A percentile compares a stretch with the other conserved stretches of the same genome.
These are phyloP conservation scores for Morphnarchus princeps DNA, from an alignment of 2,113 vertebrate species.

Conservation along the genomic window DNA sequence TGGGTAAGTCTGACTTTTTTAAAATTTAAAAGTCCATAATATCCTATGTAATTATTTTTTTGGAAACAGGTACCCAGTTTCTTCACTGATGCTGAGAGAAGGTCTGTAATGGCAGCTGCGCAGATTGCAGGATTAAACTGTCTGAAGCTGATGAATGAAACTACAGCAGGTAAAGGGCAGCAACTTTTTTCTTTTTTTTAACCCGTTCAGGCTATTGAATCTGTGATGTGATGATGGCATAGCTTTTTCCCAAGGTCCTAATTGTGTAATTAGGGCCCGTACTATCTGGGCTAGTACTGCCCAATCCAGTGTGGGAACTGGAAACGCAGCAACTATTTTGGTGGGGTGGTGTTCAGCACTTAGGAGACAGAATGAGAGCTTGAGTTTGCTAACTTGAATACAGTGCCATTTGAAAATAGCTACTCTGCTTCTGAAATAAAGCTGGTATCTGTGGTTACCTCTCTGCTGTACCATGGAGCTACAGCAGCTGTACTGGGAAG, in stretches of 20 bases:
- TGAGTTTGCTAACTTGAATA: background rate
- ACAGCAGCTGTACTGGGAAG: background rate
- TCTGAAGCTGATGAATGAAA: slow-evolving; percentile 93
- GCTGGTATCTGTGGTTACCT: background rate
- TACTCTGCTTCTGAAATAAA: background rate
- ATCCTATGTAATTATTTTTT: background rate
- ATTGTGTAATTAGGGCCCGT: no score
- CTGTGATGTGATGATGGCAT: background rate
- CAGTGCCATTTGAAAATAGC: background rate
- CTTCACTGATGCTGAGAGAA: slow-evolving; percentile 91
- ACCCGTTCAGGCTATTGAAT: background rate
- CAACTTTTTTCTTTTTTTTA: background rate
- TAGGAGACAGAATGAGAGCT: background rate
- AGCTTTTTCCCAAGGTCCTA: no score
- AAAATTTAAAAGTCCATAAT: background rate
- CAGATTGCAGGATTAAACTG: slow-evolving; percentile 95
- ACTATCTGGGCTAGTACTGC: background rate
- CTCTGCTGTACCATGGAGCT: background rate
- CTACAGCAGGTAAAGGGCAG: slow-evolving; percentile 85
- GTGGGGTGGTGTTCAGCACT: background rate
- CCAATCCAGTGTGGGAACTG: background rate
- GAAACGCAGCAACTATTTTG: background rate
- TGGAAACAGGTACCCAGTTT: slow-evolving; percentile 87
- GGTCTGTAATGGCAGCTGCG: slow-evolving; percentile 89
- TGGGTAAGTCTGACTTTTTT: background rate